phyloP scores from a whole-genome alignment of 2,888 invertebrate species.

The Argynnis bischoffii region DNA sequence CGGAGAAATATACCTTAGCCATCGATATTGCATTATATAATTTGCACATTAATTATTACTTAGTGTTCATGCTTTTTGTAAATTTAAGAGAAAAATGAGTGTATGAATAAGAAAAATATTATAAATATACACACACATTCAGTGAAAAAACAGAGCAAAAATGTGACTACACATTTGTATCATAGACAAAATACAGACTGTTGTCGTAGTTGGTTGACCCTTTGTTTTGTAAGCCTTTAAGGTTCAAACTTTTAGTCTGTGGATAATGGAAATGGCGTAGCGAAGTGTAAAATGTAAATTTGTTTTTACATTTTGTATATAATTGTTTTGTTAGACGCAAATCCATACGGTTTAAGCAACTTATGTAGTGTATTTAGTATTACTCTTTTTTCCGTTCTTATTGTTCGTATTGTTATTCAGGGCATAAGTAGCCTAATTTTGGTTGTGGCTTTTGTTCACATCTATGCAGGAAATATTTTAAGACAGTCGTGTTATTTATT shows the following conservation, averaged over 20 bases:
- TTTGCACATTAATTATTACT: too few relatives aligned
- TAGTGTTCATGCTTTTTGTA: too few relatives aligned
- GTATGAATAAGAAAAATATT: too few relatives aligned
- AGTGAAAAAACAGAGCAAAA: too few relatives aligned
- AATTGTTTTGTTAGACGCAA: conserved; percentile 73
- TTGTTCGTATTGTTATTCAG: conserved; percentile 46
- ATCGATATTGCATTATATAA: too few relatives aligned
- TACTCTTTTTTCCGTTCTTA: conserved; percentile 48
- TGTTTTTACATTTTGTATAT: conserved; percentile 75
- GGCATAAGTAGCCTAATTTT: conserved; percentile 54
- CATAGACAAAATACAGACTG: conserved; percentile 6
- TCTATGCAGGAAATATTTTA: conserved; percentile 60
- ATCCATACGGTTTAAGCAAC: conserved; percentile 70
- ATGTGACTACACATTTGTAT: neutral
- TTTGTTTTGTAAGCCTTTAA: conserved; percentile 9
- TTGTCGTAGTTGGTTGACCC: conserved; percentile 19
- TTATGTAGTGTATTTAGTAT: conserved; percentile 50
- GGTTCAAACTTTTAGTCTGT: conserved; percentile 25
- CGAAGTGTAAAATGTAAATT: conserved; percentile 58
- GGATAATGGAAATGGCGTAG: conserved; percentile 62
- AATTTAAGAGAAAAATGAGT: too few relatives aligned
- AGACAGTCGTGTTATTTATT: conserved; percentile 52
- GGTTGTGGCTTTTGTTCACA: conserved; percentile 66
- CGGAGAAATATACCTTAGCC: too few relatives aligned
- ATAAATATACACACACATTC: too few relatives aligned